Conservation (phyloP, 2,888 invertebrate species). For the Agrochola litura region DNA sequence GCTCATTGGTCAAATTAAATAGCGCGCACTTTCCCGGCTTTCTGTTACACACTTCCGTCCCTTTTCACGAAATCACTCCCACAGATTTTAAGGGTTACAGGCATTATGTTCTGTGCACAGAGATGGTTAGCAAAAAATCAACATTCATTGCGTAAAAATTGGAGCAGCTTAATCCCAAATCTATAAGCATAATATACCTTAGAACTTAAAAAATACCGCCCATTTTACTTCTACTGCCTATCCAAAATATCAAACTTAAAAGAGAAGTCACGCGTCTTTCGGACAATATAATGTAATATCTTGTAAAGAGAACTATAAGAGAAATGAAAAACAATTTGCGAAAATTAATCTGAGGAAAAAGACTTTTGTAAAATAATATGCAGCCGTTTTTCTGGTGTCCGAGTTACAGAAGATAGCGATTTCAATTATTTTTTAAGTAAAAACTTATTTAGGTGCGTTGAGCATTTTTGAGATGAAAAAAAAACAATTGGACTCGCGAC, state of each 20-base stretch:
- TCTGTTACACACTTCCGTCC: no score
- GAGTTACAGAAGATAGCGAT: constrained; percentile 9
- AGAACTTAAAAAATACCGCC: background rate
- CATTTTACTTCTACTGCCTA: background rate
- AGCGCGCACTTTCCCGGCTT: no score
- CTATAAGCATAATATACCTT: background rate
- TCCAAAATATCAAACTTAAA: background rate
- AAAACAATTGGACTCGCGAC: no score
- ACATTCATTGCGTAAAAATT: no score
- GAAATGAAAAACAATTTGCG: constrained; percentile 66
- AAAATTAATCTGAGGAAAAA: constrained; percentile 64
- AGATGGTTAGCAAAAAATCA: no score
- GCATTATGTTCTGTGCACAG: no score
- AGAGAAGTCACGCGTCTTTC: background rate
- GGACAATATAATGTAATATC: constrained; percentile 42
- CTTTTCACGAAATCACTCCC: no score
- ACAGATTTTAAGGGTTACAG: no score
- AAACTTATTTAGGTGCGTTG: no score
- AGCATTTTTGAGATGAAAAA: no score
- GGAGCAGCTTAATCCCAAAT: no score
- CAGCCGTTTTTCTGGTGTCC: constrained; percentile 24
- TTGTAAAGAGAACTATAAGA: constrained; percentile 53
- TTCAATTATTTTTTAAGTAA: background rate
- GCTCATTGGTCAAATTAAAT: no score
- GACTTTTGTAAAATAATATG: constrained; percentile 62